Conservation (phyloP, 2,113 vertebrate species). For the Raja brachyura region DNA sequence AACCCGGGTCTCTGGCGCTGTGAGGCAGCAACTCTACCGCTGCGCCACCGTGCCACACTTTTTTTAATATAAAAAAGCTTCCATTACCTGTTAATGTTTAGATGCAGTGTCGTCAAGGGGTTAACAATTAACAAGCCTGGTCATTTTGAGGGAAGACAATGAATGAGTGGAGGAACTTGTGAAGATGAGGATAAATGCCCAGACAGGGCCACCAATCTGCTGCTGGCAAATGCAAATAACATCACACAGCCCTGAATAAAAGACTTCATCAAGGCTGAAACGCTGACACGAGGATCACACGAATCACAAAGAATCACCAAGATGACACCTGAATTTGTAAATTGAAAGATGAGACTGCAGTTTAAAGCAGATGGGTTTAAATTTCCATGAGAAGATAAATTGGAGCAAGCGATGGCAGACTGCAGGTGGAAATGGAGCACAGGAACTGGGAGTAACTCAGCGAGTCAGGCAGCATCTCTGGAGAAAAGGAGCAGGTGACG, state of each 20-base stretch:
- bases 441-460: too few relatives aligned
- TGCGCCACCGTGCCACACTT: too few relatives aligned
- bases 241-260: background rate
- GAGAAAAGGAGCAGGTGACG: too few relatives aligned
- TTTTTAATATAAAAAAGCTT: too few relatives aligned
- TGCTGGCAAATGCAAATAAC: too few relatives aligned
- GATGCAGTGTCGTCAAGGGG: background rate
- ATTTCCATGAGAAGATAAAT: too few relatives aligned
- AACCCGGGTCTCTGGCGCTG: too few relatives aligned
- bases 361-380: background rate
- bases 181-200: background rate
- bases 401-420: background rate
- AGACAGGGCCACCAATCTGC: background rate
- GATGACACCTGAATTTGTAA: background rate
- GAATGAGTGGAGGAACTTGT: background rate
- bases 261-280: background rate
- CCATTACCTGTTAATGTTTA: too few relatives aligned
- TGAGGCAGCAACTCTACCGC: too few relatives aligned
- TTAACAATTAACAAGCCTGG: too few relatives aligned
- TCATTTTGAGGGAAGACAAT: background rate
- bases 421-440: too few relatives aligned
- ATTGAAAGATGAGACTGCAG: background rate
- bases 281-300: background rate
- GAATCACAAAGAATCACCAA: background rate
- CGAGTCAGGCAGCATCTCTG: too few relatives aligned